Base-by-base conservation (phyloP, 2,797 vertebrate genomes). In the Okamejei kenojei region DNA sequence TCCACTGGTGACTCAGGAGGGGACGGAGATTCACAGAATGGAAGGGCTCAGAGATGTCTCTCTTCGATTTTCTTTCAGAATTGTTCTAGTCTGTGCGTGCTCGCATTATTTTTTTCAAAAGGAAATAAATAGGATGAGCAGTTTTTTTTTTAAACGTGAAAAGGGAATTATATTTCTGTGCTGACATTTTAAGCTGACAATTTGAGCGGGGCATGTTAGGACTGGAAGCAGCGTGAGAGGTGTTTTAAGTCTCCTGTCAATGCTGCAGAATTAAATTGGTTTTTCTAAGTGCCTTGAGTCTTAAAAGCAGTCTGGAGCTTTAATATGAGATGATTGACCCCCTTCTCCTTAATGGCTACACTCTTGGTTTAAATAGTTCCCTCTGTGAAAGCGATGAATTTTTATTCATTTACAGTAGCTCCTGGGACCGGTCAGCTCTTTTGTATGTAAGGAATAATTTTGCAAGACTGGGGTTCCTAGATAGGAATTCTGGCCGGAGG, bases 281-380 rank as follows among this genome's bases (percentile, higher is more conserved):
- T 68, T 88, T 68, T 19, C 63, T 88, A 88, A 88, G 84, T 88
- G 61, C 84, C 84, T 32, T 15, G 61, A 88, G 81, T 84, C 54
- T 61, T 84, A 84, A 84, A 84, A 84, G 84, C 84, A 88, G 84
- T 35, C 84, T 88, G 9, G n/a, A 68, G 84, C 84, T 88, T 32
- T 88, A 65, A 88, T 65, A 86, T 86, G 61, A 88, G 84, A 88
- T 68, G 84, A 88, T 88, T 88, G 84, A 88, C 84, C 84, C 81
- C n/a, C 21, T 74, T 68, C 84, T 68, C 21, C 61, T 88, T 88
- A 88, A 88, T 88, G 84, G 61, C 63, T 68, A 21, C 15, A 19
- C 63, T 88, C n/a, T 68, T 65, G 84, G 84, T 21, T 68, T 88
- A 68, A 88, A 68, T 65, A 63, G 61, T 35, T 68, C 63, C 63